phyloP scores from a whole-genome alignment of 1,140 invertebrate genomes.

The Lethrus apterus region DNA sequence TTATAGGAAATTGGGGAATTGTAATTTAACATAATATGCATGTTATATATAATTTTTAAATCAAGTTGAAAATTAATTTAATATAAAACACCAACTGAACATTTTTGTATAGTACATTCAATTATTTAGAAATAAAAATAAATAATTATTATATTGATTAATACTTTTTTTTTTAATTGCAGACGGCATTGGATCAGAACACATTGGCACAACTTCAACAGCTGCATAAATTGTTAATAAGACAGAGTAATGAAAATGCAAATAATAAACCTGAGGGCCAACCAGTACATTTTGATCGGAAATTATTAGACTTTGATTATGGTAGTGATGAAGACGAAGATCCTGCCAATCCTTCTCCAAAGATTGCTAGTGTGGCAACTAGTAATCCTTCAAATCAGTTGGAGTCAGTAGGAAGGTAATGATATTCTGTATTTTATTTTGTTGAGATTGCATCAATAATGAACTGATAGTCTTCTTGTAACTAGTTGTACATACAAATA shows the following conservation, averaged over 20 bases:
- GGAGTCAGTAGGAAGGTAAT: slow-evolving; percentile 31
- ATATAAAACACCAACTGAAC: neutral
- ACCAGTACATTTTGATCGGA: slow-evolving; percentile 62
- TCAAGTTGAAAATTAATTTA: slow-evolving; percentile 1
- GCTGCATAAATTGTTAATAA: slow-evolving; percentile 51
- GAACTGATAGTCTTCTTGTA: too few relatives aligned
- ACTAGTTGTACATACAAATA: too few relatives aligned
- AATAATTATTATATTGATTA: neutral
- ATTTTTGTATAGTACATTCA: neutral
- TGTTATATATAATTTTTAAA: too few relatives aligned
- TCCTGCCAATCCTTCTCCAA: slow-evolving; percentile 39
- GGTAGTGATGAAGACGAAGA: slow-evolving; percentile 74
- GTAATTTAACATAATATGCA: too few relatives aligned
- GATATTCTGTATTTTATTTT: neutral
- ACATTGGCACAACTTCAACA: slow-evolving; percentile 52
- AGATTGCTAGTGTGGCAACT: slow-evolving; percentile 18
- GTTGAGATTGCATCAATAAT: too few relatives aligned
- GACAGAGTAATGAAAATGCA: slow-evolving; percentile 44
- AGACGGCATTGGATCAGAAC: slow-evolving; percentile 34
- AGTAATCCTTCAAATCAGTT: slow-evolving; percentile 3
- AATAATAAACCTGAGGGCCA: slow-evolving; percentile 30
- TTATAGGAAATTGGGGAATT: too few relatives aligned
- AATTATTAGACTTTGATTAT: slow-evolving; percentile 79
- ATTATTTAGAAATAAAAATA: neutral
- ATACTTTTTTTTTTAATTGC: slow-evolving; percentile 21